Evolutionary conservation across 1,140 invertebrate species (phyloP).

Genomic region (Aphaenogaster rudis): DNA sequence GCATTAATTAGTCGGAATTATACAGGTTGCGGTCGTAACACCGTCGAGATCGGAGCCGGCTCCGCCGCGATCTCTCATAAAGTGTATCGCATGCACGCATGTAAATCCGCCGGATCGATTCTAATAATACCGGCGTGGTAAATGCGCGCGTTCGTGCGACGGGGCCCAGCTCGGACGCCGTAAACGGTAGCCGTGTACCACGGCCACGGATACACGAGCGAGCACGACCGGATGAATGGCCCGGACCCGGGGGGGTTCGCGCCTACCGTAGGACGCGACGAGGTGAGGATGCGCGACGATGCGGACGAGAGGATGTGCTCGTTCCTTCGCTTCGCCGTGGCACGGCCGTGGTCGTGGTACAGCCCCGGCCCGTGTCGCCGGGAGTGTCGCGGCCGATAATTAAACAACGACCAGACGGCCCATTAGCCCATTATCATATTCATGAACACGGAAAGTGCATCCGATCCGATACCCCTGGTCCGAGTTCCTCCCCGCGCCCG

Average conservation of each 20-base stretch:
- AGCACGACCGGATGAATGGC: conserved; percentile 76
- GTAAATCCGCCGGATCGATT: conserved; percentile 34
- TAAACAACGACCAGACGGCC: conserved; percentile 86
- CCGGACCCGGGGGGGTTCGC: conserved; percentile 47
- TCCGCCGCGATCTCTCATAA: conserved; percentile 24
- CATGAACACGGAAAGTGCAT: conserved; percentile 87
- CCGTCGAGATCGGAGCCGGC: background rate
- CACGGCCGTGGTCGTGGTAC: conserved; percentile 16
- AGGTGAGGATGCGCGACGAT: conserved; percentile 2
- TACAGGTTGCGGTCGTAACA: conserved; percentile 17
- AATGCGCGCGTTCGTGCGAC: conserved; percentile 19
- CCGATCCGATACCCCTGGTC: conserved; percentile 80
- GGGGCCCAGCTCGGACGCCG: conserved; percentile 55
- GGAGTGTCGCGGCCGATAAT: conserved; percentile 81
- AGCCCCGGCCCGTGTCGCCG: conserved; percentile 61
- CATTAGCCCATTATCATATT: conserved; percentile 87
- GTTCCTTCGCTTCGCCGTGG: conserved; percentile 41
- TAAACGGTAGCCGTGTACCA: conserved; percentile 80
- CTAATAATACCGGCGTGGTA: conserved; percentile 31
- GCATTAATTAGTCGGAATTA: conserved; percentile 45
- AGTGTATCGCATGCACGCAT: conserved; percentile 31
- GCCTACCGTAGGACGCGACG: conserved; percentile 56
- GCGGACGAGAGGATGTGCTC: conserved; percentile 25
- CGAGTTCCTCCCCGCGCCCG: conserved; percentile 56
- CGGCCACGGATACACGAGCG: conserved; percentile 64